These are phyloP conservation scores for Bombus difficillimus DNA, from an alignment of 1,140 invertebrate species.

Conservation along the genomic window DNA sequence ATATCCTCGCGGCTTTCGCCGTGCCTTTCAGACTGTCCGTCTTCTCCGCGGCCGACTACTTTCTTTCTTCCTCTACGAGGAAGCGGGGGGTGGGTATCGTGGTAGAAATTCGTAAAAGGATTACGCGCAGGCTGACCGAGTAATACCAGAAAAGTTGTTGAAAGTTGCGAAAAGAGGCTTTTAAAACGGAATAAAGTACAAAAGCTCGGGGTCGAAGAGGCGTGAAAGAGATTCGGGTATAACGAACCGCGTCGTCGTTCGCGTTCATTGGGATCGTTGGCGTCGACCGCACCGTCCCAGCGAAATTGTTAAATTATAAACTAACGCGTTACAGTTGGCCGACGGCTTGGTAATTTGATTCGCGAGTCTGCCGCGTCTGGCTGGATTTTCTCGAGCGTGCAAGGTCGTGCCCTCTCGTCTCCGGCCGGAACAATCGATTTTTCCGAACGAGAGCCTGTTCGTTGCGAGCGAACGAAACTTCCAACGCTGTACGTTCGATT, in stretches of 20 bases:
- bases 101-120: too few relatives aligned
- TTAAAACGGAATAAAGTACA: neutral
- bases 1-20: slow-evolving; percentile 65
- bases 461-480: too few relatives aligned
- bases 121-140: too few relatives aligned
- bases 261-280: neutral
- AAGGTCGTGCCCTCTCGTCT: neutral
- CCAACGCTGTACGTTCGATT: too few relatives aligned
- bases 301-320: slow-evolving; percentile 46
- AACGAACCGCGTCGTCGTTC: slow-evolving; percentile 7
- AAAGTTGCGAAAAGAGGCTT: neutral
- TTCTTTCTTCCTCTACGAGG: neutral
- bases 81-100: too few relatives aligned
- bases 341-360: slow-evolving; percentile 30
- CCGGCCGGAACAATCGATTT: neutral
- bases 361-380: neutral
- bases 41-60: too few relatives aligned
- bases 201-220: neutral
- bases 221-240: neutral
- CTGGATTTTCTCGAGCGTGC: slow-evolving; percentile 11
- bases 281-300: neutral
- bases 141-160: neutral
- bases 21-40: neutral
- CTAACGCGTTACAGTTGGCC: neutral
- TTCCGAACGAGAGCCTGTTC: neutral